phyloP scores from a whole-genome alignment of 2,888 invertebrate genomes.

The Meiosimyza platycephala region DNA sequence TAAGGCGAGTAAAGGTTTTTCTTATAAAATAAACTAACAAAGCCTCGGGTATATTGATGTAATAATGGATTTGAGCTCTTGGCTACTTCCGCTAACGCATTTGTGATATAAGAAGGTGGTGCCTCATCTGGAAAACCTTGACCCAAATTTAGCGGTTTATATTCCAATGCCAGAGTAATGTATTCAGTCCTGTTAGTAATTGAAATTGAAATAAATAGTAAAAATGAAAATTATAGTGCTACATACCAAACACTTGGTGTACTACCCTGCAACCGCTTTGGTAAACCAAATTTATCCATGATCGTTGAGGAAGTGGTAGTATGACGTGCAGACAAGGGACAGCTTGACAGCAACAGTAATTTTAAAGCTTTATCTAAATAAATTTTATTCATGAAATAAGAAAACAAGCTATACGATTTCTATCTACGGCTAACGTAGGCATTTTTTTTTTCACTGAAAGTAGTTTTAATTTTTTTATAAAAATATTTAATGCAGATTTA shows the following conservation, averaged over 20 bases:
- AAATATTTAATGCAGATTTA: too few species aligned
- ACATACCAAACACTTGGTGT: slow-evolving; percentile 64
- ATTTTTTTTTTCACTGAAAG: too few species aligned
- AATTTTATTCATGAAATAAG: too few species aligned
- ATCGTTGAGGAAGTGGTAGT: too few species aligned
- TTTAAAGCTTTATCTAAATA: too few species aligned
- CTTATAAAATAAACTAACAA: slow-evolving; percentile 73
- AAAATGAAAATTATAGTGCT: slow-evolving; percentile 1
- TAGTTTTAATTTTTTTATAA: too few species aligned
- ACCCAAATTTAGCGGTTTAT: slow-evolving; percentile 92
- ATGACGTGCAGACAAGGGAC: too few species aligned
- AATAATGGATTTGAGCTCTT: slow-evolving; percentile 77
- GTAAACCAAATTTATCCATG: slow-evolving; percentile 48
- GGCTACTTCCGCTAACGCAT: slow-evolving; percentile 78
- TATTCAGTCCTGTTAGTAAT: slow-evolving; percentile 84
- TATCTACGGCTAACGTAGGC: too few species aligned
- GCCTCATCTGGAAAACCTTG: slow-evolving; percentile 96
- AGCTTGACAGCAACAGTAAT: too few species aligned
- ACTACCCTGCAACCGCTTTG: slow-evolving; percentile 64
- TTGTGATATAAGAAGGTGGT: slow-evolving; percentile 84
- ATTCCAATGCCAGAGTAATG: slow-evolving; percentile 81
- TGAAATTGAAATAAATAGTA: not conserved
- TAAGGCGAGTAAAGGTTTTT: too few species aligned
- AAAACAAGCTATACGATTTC: too few species aligned
- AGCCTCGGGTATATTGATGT: slow-evolving; percentile 95